Percentiles rank a stretch among this genome's conserved stretches.
phyloP scores from a whole-genome alignment of 2,888 invertebrate species.

The Epirrhoe alternata region DNA sequence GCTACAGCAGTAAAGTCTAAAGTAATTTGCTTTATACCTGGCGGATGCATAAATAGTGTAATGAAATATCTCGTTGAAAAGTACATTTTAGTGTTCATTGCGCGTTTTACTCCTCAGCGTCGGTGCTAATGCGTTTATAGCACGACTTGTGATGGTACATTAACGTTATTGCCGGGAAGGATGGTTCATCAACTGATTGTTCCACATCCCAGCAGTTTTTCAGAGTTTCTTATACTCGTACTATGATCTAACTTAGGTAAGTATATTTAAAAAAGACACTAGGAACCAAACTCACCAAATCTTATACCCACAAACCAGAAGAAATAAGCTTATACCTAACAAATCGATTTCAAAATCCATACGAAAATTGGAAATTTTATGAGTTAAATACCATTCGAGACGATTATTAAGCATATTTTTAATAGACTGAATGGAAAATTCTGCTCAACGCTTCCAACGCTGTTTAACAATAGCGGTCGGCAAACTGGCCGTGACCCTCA shows the following conservation, averaged over 20 bases:
- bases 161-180: slow-evolving; percentile 20
- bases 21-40: slow-evolving; percentile 33
- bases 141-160: slow-evolving; percentile 22
- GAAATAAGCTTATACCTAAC: too few relatives aligned
- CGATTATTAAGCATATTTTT: neutral
- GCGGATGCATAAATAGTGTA: slow-evolving; percentile 38
- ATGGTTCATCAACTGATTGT: neutral
- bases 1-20: slow-evolving; percentile 21
- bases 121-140: slow-evolving; percentile 38
- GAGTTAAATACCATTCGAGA: too few relatives aligned
- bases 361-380: too few relatives aligned
- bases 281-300: too few relatives aligned
- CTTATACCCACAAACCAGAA: too few relatives aligned
- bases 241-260: too few relatives aligned
- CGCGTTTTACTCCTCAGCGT: slow-evolving; percentile 20
- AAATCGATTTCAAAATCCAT: too few relatives aligned
- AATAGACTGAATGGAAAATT: neutral
- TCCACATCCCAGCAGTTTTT: neutral
- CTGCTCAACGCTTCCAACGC: neutral
- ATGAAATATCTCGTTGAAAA: slow-evolving; percentile 34
- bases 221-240: too few relatives aligned
- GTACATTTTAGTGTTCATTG: slow-evolving; percentile 33
- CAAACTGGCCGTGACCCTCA: slow-evolving; percentile 12
- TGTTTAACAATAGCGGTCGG: slow-evolving; percentile 16
- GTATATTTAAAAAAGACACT: too few relatives aligned